Conservation (phyloP, 2,888 invertebrate genomes). For the Sinohyriopsis cumingii region DNA sequence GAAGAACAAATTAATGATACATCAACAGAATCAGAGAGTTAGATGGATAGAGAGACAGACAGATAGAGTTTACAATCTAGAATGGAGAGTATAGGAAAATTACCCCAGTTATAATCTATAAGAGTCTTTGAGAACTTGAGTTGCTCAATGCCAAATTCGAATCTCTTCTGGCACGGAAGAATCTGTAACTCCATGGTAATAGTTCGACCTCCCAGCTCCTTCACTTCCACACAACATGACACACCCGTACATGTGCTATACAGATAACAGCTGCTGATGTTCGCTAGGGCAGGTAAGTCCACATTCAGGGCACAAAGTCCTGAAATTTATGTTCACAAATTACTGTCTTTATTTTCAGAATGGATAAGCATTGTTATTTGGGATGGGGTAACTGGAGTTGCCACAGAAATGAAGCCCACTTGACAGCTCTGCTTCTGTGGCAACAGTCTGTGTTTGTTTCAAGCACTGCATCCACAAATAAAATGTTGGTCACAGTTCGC, state of each 20-base stretch:
- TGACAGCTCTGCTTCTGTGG: no score
- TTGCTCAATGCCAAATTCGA: conserved; percentile 18
- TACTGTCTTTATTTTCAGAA: not conserved
- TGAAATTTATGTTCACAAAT: not conserved
- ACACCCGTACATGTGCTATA: conserved; percentile 39
- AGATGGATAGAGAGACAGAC: no score
- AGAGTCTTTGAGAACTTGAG: conserved; percentile 15
- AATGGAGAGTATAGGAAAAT: not conserved
- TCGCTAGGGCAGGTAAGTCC: conserved; percentile 16
- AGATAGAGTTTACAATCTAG: no score
- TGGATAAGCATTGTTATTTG: no score
- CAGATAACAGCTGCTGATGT: conserved; percentile 23
- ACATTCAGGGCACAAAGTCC: conserved; percentile 13
- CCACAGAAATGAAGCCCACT: no score
- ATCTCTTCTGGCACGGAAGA: conserved; percentile 16
- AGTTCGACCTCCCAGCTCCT: conserved; percentile 23
- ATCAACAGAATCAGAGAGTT: no score
- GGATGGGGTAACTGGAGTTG: no score
- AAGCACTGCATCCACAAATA: no score
- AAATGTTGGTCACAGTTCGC: no score
- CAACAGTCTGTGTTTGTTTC: no score
- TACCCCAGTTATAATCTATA: conserved; percentile 21
- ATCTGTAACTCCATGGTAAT: conserved; percentile 19
- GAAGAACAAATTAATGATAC: no score
- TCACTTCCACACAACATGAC: conserved; percentile 44